Percentiles rank a stretch among this genome's conserved stretches.
Evolutionary conservation across 2,888 invertebrate genomes (phyloP).

Genomic region (Caenorhabditis drosophilae): DNA sequence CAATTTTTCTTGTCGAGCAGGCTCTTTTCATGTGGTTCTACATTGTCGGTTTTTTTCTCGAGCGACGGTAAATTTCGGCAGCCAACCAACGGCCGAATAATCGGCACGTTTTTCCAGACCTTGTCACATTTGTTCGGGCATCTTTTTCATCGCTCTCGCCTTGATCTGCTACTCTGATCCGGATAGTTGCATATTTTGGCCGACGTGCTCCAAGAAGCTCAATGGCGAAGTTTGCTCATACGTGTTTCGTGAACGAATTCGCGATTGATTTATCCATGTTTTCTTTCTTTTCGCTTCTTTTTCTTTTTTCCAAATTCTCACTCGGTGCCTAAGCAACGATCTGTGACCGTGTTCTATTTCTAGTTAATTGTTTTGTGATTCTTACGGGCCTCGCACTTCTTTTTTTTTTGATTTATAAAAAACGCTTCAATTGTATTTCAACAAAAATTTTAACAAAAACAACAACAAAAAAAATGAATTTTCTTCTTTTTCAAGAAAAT

Average conservation of each 20-base stretch:
- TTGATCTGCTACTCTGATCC: constrained; percentile 94
- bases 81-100: too few relatives aligned
- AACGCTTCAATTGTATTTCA: background rate
- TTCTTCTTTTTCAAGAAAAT: constrained; percentile 41
- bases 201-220: constrained; percentile 58
- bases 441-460: background rate
- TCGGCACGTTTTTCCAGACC: constrained; percentile 78
- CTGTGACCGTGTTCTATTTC: too few relatives aligned
- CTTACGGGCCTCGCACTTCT: constrained; percentile 1
- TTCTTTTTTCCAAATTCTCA: too few relatives aligned
- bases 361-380: constrained; percentile 1
- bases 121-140: constrained; percentile 93
- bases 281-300: too few relatives aligned
- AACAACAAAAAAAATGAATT: constrained; percentile 10
- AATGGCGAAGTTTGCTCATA: constrained; percentile 61
- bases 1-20: constrained; percentile 87
- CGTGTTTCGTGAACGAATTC: constrained; percentile 34
- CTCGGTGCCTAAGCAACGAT: too few relatives aligned
- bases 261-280: too few relatives aligned
- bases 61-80: constrained; percentile 74
- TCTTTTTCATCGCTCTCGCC: constrained; percentile 89
- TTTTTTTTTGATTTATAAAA: background rate
- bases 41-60: constrained; percentile 92
- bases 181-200: constrained; percentile 89
- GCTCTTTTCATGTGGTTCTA: constrained; percentile 97